Percentiles rank a stretch among this genome's conserved stretches.
Conservation (phyloP, 2,888 invertebrate species). For the Phortica okadai region DNA sequence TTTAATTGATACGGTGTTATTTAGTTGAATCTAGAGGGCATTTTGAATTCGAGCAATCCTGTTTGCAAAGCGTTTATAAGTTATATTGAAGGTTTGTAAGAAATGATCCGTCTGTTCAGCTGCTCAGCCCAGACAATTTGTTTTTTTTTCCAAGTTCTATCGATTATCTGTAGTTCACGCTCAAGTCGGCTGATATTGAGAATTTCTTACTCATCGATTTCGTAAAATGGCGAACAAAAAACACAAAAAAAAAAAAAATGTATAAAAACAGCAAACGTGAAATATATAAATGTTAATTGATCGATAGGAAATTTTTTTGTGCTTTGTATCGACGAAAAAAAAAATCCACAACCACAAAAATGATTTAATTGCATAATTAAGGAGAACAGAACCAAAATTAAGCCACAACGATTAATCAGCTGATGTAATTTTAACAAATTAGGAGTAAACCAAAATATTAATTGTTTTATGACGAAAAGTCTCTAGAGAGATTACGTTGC, state of each 20-base stretch:
- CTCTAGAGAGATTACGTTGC: no score
- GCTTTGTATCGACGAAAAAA: neutral
- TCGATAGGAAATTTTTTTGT: neutral
- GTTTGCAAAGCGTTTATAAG: no score
- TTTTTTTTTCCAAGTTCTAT: neutral
- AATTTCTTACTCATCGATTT: neutral
- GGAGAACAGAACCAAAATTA: conserved; percentile 5
- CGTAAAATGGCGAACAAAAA: neutral
- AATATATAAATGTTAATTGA: neutral
- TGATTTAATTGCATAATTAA: conserved; percentile 33
- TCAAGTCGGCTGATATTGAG: neutral
- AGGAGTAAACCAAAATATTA: neutral
- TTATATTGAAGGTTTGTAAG: no score
- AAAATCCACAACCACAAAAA: conserved; percentile 41
- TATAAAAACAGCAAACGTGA: neutral
- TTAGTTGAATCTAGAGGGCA: no score
- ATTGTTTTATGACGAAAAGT: neutral
- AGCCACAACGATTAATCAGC: neutral
- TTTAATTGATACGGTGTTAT: no score
- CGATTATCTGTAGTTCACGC: neutral
- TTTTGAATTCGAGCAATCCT: no score
- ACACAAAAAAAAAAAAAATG: neutral
- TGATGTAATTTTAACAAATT: neutral
- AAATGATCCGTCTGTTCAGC: no score
- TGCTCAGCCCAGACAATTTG: neutral